Conservation (phyloP, 2,113 vertebrate genomes). For the Galbula dea region DNA sequence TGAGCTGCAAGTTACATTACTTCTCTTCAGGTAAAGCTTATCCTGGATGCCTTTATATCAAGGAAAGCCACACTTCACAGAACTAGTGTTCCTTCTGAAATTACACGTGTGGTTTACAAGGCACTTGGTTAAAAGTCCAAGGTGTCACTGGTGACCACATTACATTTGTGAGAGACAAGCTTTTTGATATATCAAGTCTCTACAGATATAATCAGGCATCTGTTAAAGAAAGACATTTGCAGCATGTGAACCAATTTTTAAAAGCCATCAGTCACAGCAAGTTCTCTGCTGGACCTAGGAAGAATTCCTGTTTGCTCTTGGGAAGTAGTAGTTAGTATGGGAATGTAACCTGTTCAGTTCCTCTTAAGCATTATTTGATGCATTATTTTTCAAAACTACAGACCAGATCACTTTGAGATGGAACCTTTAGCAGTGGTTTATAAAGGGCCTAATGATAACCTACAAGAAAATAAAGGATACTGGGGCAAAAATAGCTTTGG, state of each 20-base stretch:
- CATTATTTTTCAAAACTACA: not conserved
- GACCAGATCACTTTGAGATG: not conserved
- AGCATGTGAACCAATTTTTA: not conserved
- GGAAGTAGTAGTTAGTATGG: not conserved
- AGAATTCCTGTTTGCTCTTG: not conserved
- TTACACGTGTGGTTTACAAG: not conserved
- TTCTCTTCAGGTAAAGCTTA: not conserved
- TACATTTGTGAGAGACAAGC: not conserved
- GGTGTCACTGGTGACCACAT: not conserved
- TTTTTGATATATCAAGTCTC: not conserved
- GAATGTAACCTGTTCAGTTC: not conserved
- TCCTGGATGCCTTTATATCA: not conserved
- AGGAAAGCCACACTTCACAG: not conserved
- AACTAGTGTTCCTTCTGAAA: not conserved
- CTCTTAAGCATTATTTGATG: not conserved
- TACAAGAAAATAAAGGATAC: not conserved
- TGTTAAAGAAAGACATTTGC: not conserved
- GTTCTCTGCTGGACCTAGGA: not conserved
- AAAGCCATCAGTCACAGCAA: not conserved
- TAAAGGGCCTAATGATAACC: not conserved
- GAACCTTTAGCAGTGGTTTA: not conserved
- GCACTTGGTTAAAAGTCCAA: not conserved
- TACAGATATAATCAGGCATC: not conserved
- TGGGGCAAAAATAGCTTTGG: not conserved
- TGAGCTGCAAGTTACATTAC: not conserved